A percentile compares a stretch with the other conserved stretches of the same genome.
Conservation (phyloP, 2,888 invertebrate genomes). For the Melangyna quadrimaculata region DNA sequence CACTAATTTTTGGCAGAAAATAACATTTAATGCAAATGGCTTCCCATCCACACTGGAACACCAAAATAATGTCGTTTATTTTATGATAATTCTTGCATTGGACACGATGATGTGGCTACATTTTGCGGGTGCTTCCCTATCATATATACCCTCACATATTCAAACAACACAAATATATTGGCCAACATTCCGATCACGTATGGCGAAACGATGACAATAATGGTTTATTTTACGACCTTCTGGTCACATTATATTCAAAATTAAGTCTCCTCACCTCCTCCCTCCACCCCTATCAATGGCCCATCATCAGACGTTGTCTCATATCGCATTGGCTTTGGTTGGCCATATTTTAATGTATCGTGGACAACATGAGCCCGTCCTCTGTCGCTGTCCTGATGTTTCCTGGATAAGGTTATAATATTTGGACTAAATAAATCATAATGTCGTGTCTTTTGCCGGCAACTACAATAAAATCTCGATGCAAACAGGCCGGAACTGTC, state of each 20-base stretch:
- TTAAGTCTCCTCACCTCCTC: conserved; percentile 22
- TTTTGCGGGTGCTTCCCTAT: conserved; percentile 31
- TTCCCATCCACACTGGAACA: conserved; percentile 26
- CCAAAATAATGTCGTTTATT: conserved; percentile 37
- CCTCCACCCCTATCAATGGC: background rate
- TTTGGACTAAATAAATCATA: conserved; percentile 64
- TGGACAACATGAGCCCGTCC: background rate
- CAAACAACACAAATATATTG: conserved; percentile 42
- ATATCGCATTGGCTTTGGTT: background rate
- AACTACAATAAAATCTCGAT: conserved; percentile 61
- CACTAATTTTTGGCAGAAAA: background rate
- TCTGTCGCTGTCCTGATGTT: background rate
- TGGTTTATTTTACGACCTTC: conserved; percentile 60
- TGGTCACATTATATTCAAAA: conserved; percentile 64
- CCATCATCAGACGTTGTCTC: background rate
- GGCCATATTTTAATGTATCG: conserved; percentile 13
- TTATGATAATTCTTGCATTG: conserved; percentile 59
- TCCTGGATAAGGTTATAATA: conserved; percentile 29
- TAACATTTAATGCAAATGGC: conserved; percentile 26
- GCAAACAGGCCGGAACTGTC: conserved; percentile 60
- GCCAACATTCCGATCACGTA: conserved; percentile 65
- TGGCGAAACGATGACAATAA: conserved; percentile 65
- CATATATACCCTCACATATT: conserved; percentile 29
- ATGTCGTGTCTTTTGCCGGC: conserved; percentile 46
- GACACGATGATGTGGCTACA: conserved; percentile 48